Evolutionary conservation across 2,888 invertebrate genomes (phyloP), one percentile per base, ranked within the genome.

Genomic region (Leptopilina myrica): DNA sequence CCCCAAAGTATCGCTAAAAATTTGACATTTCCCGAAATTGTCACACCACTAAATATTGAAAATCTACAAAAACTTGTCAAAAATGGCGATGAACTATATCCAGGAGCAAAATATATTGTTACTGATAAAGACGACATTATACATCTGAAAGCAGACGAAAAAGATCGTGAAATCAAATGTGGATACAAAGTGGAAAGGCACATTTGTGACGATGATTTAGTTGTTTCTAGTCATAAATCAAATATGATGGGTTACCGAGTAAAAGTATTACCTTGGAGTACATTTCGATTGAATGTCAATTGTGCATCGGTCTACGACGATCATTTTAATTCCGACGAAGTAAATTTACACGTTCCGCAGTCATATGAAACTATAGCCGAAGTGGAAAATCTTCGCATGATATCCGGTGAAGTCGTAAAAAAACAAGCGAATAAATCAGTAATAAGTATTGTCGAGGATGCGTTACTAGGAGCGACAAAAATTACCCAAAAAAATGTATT

Each of bases 201-300:
- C 92, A 96, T 99, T 91, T 95, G 98, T 82, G 99, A 99, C 92
- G 99, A 98, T 81, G 99, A 99, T 93, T 94, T 98, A 83, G 98
- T 99, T 20, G 98, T 99, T 85, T 99, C 99, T 94, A 99, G 99
- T 93, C 33, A 33, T 33, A 99, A 99, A 93, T 99, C 99, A 99
- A 98, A 98, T 95, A 99, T 99, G 99, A 99, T 99, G 99, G 99
- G 99, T 83, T 99, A 99, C 93, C 95, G 97, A 88, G 98, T 98
- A 0, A 97, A 97, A 92, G 98, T 99, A 9, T 93, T 99, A 79
- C 99, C 99, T 0, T 99, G 99, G 99, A 99, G 99, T 67, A 99
- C 99, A 83, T 99, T 99, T 93, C 96, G 99, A 81, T 97, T 99
- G 97, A 99, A 99, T 92, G 93, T 99, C 76, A 95, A 95, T 92